These are phyloP conservation scores for Neodiprion fabricii DNA, from an alignment of 1,140 invertebrate species.

Conservation along the genomic window DNA sequence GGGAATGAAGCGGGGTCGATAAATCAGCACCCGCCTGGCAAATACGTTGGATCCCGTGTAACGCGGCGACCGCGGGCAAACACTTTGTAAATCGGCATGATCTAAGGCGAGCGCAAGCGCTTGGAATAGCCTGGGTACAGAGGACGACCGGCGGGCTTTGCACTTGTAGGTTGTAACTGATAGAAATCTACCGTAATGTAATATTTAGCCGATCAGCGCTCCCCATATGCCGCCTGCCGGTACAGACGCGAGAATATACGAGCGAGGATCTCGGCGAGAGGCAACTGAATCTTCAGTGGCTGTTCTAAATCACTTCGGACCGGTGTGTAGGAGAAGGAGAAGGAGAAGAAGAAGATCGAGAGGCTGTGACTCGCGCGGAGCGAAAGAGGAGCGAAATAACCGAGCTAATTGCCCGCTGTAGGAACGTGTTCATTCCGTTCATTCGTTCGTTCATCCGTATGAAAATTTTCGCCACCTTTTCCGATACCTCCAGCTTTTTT, in stretches of 20 bases:
- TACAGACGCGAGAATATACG: slow-evolving; percentile 25
- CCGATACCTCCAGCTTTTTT: too few relatives aligned
- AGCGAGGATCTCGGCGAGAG: slow-evolving; percentile 10
- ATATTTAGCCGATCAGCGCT: slow-evolving; percentile 41
- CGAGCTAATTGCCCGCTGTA: too few relatives aligned
- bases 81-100: slow-evolving; percentile 31
- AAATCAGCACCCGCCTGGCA: slow-evolving; percentile 24
- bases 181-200: slow-evolving; percentile 40
- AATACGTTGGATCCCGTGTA: slow-evolving; percentile 23
- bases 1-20: neutral
- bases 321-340: too few relatives aligned
- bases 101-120: slow-evolving; percentile 15
- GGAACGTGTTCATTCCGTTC: too few relatives aligned
- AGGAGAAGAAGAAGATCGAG: too few relatives aligned
- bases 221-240: slow-evolving; percentile 32
- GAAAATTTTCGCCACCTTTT: too few relatives aligned
- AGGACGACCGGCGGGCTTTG: too few relatives aligned
- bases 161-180: slow-evolving; percentile 35
- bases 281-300: too few relatives aligned
- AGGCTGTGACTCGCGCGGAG: too few relatives aligned
- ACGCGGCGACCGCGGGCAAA: neutral
- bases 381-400: too few relatives aligned
- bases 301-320: too few relatives aligned
- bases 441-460: too few relatives aligned
- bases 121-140: neutral